These are phyloP conservation scores for Phacellophora camtschatica DNA, from an alignment of 30 jellyfish, hydroid and myxozoan genomes.

Conservation along the genomic window DNA sequence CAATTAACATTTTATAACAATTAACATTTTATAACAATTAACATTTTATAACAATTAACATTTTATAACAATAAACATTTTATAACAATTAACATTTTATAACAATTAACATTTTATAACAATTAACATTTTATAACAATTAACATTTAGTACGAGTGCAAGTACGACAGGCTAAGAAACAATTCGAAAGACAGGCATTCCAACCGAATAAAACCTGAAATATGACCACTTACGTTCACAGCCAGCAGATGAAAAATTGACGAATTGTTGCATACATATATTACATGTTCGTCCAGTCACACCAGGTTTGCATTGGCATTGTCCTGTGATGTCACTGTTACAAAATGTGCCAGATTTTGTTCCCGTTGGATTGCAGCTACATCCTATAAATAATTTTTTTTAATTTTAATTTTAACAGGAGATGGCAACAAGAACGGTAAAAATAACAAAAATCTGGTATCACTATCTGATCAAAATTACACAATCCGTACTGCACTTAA, in stretches of 20 bases:
- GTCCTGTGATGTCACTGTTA: constrained; percentile 76
- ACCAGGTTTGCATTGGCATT: constrained; percentile 84
- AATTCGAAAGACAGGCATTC: no score
- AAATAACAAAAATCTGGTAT: not conserved
- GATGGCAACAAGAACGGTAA: not conserved
- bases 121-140: no score
- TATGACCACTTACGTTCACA: constrained; percentile 72
- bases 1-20: no score
- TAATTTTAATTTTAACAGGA: not conserved
- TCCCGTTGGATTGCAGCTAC: constrained; percentile 72
- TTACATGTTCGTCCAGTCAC: constrained; percentile 87
- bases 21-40: no score
- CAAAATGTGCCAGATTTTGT: constrained; percentile 67
- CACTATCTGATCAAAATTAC: no score
- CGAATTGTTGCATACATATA: constrained; percentile 70
- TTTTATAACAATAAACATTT: no score
- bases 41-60: no score
- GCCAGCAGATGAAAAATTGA: constrained; percentile 70
- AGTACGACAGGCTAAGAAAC: no score
- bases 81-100: no score
- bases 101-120: no score
- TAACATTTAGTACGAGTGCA: no score
- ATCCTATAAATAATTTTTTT: constrained; percentile 17
- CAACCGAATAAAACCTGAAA: not conserved
- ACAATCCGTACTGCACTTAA: no score